A percentile compares a stretch with the other conserved stretches of the same genome.
phyloP scores from a whole-genome alignment of 2,113 vertebrate genomes.

The Nothobranchius furzeri region DNA sequence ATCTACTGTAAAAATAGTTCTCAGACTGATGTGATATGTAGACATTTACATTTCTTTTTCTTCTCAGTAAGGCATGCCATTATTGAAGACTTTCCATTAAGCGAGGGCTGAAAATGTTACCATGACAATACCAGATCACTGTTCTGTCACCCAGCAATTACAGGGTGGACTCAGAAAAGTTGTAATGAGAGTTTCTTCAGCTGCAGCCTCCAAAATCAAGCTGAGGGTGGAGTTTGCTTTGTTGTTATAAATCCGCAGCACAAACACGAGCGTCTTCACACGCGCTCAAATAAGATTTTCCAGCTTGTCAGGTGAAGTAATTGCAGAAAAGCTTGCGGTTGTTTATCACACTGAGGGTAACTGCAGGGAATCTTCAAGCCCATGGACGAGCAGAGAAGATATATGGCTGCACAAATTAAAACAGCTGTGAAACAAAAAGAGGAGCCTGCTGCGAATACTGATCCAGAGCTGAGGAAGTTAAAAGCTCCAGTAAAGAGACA shows the following conservation, averaged over 20 bases:
- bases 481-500: background rate
- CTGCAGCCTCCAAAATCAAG: background rate
- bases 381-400: slow-evolving; percentile 17
- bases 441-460: background rate
- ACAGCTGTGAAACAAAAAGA: slow-evolving; percentile 9
- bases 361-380: slow-evolving; percentile 11
- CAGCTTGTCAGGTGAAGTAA: slow-evolving; percentile 21
- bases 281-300: slow-evolving; percentile 8
- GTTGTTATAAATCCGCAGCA: slow-evolving; percentile 13
- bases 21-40: slow-evolving; percentile 56
- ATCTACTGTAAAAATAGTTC: slow-evolving; percentile 45
- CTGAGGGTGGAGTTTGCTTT: slow-evolving; percentile 22
- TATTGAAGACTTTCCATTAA: slow-evolving; percentile 27
- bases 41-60: slow-evolving; percentile 37
- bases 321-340: slow-evolving; percentile 16
- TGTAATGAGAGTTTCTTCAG: slow-evolving; percentile 11
- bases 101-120: slow-evolving; percentile 33
- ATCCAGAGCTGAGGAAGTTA: slow-evolving; percentile 14
- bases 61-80: slow-evolving; percentile 69
- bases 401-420: slow-evolving; percentile 28
- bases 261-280: slow-evolving; percentile 2
- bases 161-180: slow-evolving; percentile 22
- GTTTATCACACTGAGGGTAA: background rate
- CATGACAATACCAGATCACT: slow-evolving; percentile 35
- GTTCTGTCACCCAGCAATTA: slow-evolving; percentile 11